Conservation (phyloP, 1,140 invertebrate species). For the Musca vetustissima region DNA sequence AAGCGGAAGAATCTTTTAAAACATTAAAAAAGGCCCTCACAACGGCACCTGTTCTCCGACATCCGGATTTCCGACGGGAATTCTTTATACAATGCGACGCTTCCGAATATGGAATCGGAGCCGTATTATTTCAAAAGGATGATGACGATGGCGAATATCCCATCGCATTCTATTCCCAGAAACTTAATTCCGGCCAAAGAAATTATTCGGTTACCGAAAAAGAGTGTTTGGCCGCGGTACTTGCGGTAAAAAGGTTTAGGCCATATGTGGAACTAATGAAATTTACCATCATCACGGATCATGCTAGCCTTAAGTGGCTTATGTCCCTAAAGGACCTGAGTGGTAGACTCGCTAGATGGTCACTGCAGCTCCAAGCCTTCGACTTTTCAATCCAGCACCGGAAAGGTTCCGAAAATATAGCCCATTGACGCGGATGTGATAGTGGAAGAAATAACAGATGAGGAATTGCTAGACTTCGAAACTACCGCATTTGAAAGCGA, state of each 20-base stretch:
- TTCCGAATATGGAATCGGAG: not conserved
- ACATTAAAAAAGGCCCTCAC: not conserved
- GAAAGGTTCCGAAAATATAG: too few species aligned
- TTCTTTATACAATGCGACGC: not conserved
- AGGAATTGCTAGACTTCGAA: not conserved
- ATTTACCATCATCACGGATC: too few species aligned
- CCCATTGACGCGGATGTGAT: not conserved
- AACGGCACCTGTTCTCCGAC: not conserved
- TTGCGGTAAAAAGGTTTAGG: not conserved
- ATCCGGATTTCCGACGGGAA: not conserved
- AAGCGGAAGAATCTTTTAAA: not conserved
- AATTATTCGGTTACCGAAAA: slow-evolving; percentile 27
- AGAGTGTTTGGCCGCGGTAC: slow-evolving; percentile 26
- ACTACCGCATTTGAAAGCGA: not conserved
- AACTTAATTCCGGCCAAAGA: slow-evolving; percentile 13
- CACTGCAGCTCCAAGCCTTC: too few species aligned
- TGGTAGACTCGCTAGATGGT: too few species aligned
- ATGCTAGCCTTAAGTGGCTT: too few species aligned
- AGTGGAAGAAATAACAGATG: not conserved
- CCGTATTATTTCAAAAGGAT: not conserved
- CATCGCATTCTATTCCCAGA: slow-evolving; percentile 19
- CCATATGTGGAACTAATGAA: too few species aligned
- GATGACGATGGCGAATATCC: not conserved
- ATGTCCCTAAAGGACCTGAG: too few species aligned
- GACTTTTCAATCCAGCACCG: too few species aligned